Conservation (phyloP, 2,888 invertebrate genomes). For the Drosophila prolongata region DNA sequence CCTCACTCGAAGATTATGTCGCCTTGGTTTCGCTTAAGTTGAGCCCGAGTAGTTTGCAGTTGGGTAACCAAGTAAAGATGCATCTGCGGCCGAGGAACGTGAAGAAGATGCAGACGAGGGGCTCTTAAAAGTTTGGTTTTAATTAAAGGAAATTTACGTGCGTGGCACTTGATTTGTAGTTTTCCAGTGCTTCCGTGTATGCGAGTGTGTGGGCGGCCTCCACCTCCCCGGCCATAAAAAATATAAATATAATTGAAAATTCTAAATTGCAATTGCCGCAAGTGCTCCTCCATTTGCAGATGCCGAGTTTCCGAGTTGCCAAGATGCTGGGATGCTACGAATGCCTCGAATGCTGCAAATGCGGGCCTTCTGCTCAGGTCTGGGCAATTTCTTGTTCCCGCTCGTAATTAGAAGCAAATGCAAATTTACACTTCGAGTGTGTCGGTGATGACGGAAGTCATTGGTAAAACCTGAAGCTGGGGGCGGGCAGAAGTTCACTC, state of each 20-base stretch:
- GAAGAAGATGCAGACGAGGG: constrained; percentile 34
- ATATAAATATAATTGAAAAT: constrained; percentile 76
- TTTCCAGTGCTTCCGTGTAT: constrained; percentile 54
- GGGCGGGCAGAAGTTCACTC: constrained; percentile 7
- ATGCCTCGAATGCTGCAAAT: constrained; percentile 2
- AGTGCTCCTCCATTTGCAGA: constrained; percentile 55
- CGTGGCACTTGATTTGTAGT: constrained; percentile 77
- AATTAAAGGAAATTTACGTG: constrained; percentile 77
- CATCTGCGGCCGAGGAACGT: constrained; percentile 18
- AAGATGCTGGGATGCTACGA: constrained; percentile 35
- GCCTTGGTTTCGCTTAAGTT: constrained; percentile 29
- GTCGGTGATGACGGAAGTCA: constrained; percentile 69
- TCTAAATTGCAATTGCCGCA: constrained; percentile 72
- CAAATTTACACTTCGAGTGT: constrained; percentile 73
- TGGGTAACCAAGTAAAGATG: constrained; percentile 27
- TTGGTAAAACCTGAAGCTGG: constrained; percentile 61
- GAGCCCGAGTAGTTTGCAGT: constrained; percentile 36
- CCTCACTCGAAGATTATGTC: constrained; percentile 27
- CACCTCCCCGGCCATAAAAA: constrained; percentile 22
- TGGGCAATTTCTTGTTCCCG: constrained; percentile 18
- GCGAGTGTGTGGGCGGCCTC: constrained; percentile 38
- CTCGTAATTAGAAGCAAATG: constrained; percentile 75
- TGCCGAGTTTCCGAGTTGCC: constrained; percentile 40
- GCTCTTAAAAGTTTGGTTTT: constrained; percentile 76
- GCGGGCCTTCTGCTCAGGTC: constrained; percentile 21